Conservation (phyloP, 2,888 invertebrate species). For the Glyphotaelius pellucidus region DNA sequence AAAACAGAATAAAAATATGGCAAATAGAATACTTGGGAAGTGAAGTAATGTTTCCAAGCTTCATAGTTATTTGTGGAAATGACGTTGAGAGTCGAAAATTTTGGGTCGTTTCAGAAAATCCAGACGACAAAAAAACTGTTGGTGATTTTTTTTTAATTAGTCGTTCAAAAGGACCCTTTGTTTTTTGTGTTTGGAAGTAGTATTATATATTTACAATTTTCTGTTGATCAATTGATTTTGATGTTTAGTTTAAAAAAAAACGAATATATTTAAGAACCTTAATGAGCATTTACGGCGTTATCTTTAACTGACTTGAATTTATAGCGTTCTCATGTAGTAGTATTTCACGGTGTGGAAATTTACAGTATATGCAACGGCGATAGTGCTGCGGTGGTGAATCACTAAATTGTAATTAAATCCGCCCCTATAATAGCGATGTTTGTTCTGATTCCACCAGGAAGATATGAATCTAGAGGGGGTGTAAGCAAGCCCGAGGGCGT, state of each 20-base stretch:
- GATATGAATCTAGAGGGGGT: slow-evolving; percentile 56
- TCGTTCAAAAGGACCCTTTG: no score
- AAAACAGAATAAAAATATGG: no score
- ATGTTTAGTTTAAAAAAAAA: not conserved
- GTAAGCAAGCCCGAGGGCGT: slow-evolving; percentile 51
- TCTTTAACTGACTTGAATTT: not conserved
- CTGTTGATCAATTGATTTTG: no score
- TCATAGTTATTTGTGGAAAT: no score
- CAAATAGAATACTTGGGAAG: no score
- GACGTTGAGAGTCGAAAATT: no score
- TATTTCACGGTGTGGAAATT: slow-evolving; percentile 23
- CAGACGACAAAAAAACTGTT: no score
- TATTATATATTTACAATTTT: no score
- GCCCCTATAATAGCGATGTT: slow-evolving; percentile 62
- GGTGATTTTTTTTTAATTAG: no score
- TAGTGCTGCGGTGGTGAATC: slow-evolving; percentile 49
- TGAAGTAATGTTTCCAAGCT: no score
- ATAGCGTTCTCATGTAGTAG: not conserved
- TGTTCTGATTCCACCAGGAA: slow-evolving; percentile 48
- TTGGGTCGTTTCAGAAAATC: no score
- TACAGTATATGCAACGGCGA: slow-evolving; percentile 37
- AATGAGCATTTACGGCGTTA: not conserved
- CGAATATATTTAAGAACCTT: not conserved
- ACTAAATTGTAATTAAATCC: slow-evolving; percentile 59
- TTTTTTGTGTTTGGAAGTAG: no score